Conservation (phyloP, 2,797 vertebrate species). For the Zonotrichia albicollis region DNA sequence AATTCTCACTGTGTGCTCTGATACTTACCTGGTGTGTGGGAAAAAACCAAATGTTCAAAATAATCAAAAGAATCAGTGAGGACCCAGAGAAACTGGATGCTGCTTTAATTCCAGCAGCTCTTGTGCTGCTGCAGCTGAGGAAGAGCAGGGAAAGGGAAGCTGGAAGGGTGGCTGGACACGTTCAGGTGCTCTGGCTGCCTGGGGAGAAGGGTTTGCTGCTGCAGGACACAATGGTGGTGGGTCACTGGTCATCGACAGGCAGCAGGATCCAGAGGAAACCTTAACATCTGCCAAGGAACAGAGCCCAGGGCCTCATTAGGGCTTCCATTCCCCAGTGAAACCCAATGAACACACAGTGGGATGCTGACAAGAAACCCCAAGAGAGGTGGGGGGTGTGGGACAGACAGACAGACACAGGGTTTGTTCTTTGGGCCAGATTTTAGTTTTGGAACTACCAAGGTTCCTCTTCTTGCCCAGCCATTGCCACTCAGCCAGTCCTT, state of each 20-base stretch:
- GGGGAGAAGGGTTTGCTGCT: not conserved
- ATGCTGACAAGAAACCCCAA: not conserved
- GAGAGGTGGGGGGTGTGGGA: not conserved
- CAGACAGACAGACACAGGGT: not conserved
- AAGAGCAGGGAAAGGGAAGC: not conserved
- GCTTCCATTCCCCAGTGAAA: not conserved
- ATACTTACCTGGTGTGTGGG: conserved; percentile 14
- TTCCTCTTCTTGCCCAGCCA: not conserved
- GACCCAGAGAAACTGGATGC: accelerated
- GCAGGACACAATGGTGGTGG: accelerated
- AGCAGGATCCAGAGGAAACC: not conserved
- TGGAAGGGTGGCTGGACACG: accelerated
- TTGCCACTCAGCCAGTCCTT: not conserved
- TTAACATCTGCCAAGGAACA: not conserved
- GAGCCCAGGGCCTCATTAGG: not conserved
- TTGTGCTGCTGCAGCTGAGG: not conserved
- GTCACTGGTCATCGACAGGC: accelerated
- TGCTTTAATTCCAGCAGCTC: not conserved
- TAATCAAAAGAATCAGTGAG: not conserved
- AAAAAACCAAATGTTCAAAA: not conserved
- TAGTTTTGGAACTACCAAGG: accelerated
- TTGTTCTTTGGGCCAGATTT: not conserved
- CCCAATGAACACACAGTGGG: accelerated
- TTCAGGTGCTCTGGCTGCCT: not conserved
- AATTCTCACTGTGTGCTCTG: accelerated